Conservation (phyloP, 37 sponge, comb jelly and placozoan genomes). For the Bolinopsis microptera region DNA sequence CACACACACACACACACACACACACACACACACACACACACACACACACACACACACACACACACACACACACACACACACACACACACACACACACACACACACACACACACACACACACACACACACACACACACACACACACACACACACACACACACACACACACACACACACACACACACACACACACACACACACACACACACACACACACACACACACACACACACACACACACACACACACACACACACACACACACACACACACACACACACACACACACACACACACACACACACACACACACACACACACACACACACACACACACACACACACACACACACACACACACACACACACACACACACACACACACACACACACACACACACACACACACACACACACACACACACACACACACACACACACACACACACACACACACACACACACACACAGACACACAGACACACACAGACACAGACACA, state of each 20-base stretch:
- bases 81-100: slow-evolving; percentile 69
- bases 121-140: slow-evolving; percentile 69
- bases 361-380: slow-evolving; percentile 69
- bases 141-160: slow-evolving; percentile 70
- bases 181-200: slow-evolving; percentile 69
- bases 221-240: slow-evolving; percentile 72
- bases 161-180: slow-evolving; percentile 69
- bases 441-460: slow-evolving; percentile 69
- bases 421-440: slow-evolving; percentile 69
- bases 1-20: slow-evolving; percentile 69
- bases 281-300: slow-evolving; percentile 60
- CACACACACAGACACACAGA: slow-evolving; percentile 69
- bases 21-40: slow-evolving; percentile 69
- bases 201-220: slow-evolving; percentile 70
- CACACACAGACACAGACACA: slow-evolving; percentile 68
- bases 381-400: slow-evolving; percentile 69
- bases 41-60: slow-evolving; percentile 69
- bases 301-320: slow-evolving; percentile 64
- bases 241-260: slow-evolving; percentile 69
- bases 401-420: slow-evolving; percentile 69
- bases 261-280: slow-evolving; percentile 69
- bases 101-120: slow-evolving; percentile 69
- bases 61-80: slow-evolving; percentile 69
- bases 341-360: slow-evolving; percentile 69
- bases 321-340: slow-evolving; percentile 69